A percentile compares a stretch with the other conserved stretches of the same genome.
phyloP scores from a whole-genome alignment of 2,797 vertebrate species.

The Galago senegalensis region DNA sequence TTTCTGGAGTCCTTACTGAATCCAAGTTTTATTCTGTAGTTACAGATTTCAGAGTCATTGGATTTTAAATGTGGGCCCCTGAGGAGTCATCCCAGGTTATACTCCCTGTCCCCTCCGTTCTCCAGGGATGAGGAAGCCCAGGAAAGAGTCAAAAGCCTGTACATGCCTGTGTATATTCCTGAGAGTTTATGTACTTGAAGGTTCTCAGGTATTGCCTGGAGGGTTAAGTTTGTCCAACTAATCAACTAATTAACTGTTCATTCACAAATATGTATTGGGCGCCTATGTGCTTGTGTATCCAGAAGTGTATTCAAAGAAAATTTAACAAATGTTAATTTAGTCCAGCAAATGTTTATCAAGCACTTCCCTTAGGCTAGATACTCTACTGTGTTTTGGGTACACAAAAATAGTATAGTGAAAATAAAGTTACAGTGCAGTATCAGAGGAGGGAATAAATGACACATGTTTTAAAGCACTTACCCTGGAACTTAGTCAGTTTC shows the following conservation, averaged over 20 bases:
- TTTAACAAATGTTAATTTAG: neutral
- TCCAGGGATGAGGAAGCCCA: neutral
- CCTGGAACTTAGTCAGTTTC: conserved; percentile 20
- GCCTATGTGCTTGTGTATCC: conserved; percentile 16
- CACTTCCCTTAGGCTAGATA: neutral
- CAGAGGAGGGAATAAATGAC: conserved; percentile 19
- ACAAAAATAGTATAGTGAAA: neutral
- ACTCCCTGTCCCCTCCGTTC: neutral
- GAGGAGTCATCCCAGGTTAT: neutral
- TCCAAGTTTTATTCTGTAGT: neutral
- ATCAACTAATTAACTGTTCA: neutral
- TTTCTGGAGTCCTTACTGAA: neutral
- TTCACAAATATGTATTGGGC: neutral
- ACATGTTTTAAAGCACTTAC: conserved; percentile 58
- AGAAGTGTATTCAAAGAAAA: neutral
- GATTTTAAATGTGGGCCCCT: neutral
- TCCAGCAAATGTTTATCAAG: conserved; percentile 16
- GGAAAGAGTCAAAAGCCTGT: neutral
- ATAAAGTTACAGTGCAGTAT: neutral
- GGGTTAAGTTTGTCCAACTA: neutral
- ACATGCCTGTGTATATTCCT: neutral
- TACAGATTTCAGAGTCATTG: neutral
- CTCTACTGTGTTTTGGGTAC: neutral
- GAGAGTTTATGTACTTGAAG: neutral
- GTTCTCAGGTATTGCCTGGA: neutral